phyloP scores from a whole-genome alignment of 2,113 vertebrate species.

The Galbula dea region DNA sequence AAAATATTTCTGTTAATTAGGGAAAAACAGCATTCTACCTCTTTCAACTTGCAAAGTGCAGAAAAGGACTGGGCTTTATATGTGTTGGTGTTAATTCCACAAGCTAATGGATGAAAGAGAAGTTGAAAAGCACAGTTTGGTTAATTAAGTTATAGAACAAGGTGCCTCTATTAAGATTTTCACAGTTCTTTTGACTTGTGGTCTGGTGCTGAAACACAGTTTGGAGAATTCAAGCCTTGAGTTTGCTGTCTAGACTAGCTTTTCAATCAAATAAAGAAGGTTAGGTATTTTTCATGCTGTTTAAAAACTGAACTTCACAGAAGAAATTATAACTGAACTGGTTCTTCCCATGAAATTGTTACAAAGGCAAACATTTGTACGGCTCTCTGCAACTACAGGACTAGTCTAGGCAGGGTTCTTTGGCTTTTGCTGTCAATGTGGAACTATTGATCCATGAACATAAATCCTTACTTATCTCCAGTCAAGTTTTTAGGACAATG shows the following conservation, averaged over 20 bases:
- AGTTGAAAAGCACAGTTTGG: background rate
- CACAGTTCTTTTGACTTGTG: background rate
- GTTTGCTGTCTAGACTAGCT: background rate
- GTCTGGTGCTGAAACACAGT: background rate
- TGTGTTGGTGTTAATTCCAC: background rate
- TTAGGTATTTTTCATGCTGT: background rate
- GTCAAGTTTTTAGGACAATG: conserved; percentile 48
- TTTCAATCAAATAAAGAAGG: background rate
- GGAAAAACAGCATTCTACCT: background rate
- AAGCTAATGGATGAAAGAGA: background rate
- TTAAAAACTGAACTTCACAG: background rate
- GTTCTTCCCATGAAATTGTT: background rate
- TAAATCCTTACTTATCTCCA: conserved; percentile 55
- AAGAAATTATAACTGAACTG: background rate
- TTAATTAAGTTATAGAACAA: background rate
- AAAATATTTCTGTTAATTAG: background rate
- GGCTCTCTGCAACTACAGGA: background rate
- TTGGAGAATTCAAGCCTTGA: background rate
- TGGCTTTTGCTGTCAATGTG: background rate
- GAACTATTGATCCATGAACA: conserved; percentile 43
- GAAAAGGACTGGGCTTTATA: background rate
- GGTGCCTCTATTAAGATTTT: background rate
- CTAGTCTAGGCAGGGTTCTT: background rate
- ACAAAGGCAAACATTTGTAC: background rate
- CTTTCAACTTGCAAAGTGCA: background rate